Conservation (phyloP, 2,113 vertebrate species). For the Jaculus jaculus region DNA sequence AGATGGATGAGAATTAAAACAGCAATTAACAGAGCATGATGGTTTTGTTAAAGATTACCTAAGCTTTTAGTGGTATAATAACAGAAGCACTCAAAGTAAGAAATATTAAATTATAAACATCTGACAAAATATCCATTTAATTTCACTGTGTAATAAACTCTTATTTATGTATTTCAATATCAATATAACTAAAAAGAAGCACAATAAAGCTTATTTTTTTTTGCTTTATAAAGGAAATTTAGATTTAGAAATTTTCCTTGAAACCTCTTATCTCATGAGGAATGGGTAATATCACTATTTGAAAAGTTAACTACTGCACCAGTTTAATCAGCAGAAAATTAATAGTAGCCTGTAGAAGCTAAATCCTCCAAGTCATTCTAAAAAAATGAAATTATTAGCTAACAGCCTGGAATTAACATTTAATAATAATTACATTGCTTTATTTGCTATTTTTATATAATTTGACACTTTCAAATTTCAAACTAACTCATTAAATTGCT, state of each 20-base stretch:
- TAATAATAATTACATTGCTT: not conserved
- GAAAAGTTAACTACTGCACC: not conserved
- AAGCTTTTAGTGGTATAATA: not conserved
- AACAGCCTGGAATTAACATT: not conserved
- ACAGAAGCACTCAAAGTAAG: not conserved
- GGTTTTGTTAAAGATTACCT: not conserved
- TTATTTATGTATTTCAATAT: not conserved
- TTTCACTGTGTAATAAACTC: not conserved
- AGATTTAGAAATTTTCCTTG: not conserved
- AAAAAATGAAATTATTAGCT: slow-evolving; percentile 32
- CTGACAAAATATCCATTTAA: not conserved
- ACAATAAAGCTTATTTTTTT: not conserved
- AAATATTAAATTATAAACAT: not conserved
- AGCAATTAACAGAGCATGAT: not conserved
- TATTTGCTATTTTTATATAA: not conserved
- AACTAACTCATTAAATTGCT: not conserved
- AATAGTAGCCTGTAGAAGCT: not conserved
- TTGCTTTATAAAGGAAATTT: not conserved
- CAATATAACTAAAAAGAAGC: not conserved
- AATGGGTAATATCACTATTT: not conserved
- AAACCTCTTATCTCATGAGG: not conserved
- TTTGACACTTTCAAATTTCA: not conserved
- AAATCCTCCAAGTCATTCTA: slow-evolving; percentile 4
- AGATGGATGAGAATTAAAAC: not conserved
- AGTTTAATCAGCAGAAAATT: not conserved